A percentile compares a stretch with the other conserved stretches of the same genome.
Conservation (phyloP, 2,888 invertebrate genomes). For the Trilocha varians region DNA sequence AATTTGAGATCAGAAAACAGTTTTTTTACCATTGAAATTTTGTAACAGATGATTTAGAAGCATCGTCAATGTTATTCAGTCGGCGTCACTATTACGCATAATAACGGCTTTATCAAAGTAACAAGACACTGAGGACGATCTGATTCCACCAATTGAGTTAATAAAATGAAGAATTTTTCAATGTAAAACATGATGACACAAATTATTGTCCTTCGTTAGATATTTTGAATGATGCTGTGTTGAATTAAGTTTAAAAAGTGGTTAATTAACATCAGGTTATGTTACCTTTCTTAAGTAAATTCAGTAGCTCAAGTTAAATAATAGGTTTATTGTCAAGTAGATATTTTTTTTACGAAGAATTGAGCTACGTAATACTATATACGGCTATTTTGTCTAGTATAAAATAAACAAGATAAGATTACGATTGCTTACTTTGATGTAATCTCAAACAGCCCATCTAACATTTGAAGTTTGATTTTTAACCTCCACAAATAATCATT, state of each 20-base stretch:
- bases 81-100: constrained; percentile 27
- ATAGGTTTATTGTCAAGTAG: too few species aligned
- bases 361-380: too few species aligned
- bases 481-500: too few species aligned
- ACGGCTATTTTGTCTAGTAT: neutral
- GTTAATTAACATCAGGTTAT: neutral
- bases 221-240: too few species aligned
- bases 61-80: constrained; percentile 39
- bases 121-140: neutral
- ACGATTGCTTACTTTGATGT: neutral
- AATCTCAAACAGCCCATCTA: too few species aligned
- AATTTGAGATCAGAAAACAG: constrained; percentile 11
- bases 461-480: too few species aligned
- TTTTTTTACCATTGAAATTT: constrained; percentile 23
- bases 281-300: neutral
- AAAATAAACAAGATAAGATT: neutral
- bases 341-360: too few species aligned
- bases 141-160: too few species aligned
- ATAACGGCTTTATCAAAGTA: constrained; percentile 1
- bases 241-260: neutral
- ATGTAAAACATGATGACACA: too few species aligned
- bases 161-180: too few species aligned
- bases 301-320: neutral
- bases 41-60: constrained; percentile 49
- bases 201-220: too few species aligned